Conservation (phyloP, 2,888 invertebrate genomes). For the Torymus texanus region DNA sequence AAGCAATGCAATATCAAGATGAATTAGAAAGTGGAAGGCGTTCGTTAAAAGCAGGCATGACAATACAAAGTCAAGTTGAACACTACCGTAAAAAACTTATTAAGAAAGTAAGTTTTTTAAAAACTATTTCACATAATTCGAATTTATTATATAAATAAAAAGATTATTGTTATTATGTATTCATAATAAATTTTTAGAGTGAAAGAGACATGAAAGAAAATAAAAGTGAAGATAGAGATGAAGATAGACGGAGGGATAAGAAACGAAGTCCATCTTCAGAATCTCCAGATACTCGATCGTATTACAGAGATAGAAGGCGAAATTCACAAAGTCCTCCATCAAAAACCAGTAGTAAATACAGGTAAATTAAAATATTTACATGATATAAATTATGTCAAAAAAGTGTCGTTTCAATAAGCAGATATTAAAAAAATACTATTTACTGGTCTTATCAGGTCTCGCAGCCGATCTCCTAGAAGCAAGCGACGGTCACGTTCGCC, state of each 20-base stretch:
- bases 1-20: constrained; percentile 96
- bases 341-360: constrained; percentile 68
- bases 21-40: constrained; percentile 92
- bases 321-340: constrained; percentile 68
- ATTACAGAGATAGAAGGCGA: constrained; percentile 70
- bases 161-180: neutral
- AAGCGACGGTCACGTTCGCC: constrained; percentile 75
- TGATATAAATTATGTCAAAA: no score
- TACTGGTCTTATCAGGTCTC: constrained; percentile 63
- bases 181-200: constrained; percentile 61
- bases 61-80: constrained; percentile 88
- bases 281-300: constrained; percentile 64
- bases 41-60: constrained; percentile 84
- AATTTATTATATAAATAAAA: constrained; percentile 8
- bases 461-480: constrained; percentile 72
- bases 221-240: constrained; percentile 72
- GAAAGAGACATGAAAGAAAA: constrained; percentile 73
- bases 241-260: constrained; percentile 69
- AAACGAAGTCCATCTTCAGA: constrained; percentile 72
- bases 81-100: constrained; percentile 93
- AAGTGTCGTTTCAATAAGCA: no score
- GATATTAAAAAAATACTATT: no score
- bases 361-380: constrained; percentile 61
- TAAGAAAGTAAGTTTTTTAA: constrained; percentile 80
- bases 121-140: neutral